Evolutionary conservation across 2,888 invertebrate genomes (phyloP).

Genomic region (Euclidia mi): DNA sequence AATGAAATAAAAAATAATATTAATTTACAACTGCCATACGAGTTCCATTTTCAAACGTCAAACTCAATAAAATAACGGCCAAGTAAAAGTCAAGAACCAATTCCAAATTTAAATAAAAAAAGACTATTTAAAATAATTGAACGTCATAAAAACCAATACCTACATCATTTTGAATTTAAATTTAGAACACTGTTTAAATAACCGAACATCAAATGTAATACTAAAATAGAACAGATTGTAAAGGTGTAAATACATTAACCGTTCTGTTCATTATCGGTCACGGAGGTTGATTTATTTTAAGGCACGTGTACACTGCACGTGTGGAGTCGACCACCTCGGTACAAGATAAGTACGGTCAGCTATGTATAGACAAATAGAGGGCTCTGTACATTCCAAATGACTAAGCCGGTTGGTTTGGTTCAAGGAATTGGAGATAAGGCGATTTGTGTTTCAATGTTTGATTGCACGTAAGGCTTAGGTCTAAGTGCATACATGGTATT

Average conservation of each 20-base stretch:
- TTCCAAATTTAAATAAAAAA: no score
- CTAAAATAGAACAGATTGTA: conserved; percentile 6
- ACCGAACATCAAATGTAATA: conserved; percentile 3
- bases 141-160: background rate
- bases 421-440: background rate
- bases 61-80: no score
- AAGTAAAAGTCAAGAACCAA: no score
- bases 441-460: no score
- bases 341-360: conserved; percentile 19
- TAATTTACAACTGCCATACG: no score
- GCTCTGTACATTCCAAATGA: background rate
- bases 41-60: no score
- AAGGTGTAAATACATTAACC: conserved; percentile 15
- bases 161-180: background rate
- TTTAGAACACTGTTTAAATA: background rate
- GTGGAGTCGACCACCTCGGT: conserved; percentile 37
- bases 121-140: background rate
- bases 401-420: background rate
- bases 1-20: no score
- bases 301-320: conserved; percentile 40
- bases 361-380: background rate
- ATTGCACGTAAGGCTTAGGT: no score
- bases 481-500: no score
- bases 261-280: conserved; percentile 38
- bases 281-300: conserved; percentile 32